Conservation (phyloP, 2,113 vertebrate species). For the Strigops habroptila region DNA sequence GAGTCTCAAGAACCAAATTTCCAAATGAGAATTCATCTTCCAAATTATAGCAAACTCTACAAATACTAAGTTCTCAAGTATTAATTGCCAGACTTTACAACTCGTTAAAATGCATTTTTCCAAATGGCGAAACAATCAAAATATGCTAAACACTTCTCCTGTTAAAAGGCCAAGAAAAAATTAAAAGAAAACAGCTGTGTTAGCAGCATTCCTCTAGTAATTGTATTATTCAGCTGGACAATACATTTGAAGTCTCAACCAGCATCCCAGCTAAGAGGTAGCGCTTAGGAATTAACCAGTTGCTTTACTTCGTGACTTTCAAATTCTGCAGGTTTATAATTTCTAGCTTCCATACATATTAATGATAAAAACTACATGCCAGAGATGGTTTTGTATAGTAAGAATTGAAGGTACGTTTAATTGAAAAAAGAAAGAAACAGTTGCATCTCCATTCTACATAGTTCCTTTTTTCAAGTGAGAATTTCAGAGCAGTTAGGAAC, state of each 20-base stretch:
- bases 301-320: not conserved
- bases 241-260: not conserved
- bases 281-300: not conserved
- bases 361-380: not conserved
- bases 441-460: not conserved
- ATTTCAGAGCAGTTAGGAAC: not conserved
- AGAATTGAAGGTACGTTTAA: not conserved
- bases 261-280: not conserved
- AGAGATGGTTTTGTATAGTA: not conserved
- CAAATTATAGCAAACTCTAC: not conserved
- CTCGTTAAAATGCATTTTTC: not conserved
- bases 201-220: constrained; percentile 2
- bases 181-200: constrained; percentile 20
- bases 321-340: not conserved
- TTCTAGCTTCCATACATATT: not conserved
- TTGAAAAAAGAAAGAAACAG: not conserved
- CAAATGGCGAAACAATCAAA: not conserved
- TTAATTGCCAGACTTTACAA: not conserved
- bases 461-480: not conserved
- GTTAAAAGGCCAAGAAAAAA: not conserved
- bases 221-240: not conserved
- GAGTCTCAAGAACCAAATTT: not conserved
- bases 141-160: not conserved
- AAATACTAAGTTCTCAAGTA: not conserved
- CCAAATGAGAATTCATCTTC: not conserved